Percentiles rank a stretch among this genome's conserved stretches.
Evolutionary conservation across 2,797 vertebrate species (phyloP).

Genomic region (Cryptoprocta ferox): DNA sequence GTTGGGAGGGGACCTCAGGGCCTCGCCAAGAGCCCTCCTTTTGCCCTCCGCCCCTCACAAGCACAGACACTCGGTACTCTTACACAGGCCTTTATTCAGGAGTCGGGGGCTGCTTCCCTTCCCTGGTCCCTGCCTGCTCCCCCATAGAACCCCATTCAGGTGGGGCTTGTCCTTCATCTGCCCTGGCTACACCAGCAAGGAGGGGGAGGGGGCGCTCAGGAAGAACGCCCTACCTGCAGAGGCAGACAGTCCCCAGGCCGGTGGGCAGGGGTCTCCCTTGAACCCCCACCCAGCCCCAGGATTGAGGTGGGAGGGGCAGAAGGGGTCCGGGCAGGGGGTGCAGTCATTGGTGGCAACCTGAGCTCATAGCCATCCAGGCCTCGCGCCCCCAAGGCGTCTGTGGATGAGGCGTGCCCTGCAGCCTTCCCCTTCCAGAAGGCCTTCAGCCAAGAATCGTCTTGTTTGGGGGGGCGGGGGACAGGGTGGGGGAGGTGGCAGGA

Average conservation of each 20-base stretch:
- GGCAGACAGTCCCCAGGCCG: neutral
- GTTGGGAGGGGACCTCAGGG: neutral
- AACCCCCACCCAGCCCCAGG: neutral
- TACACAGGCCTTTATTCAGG: conserved; percentile 65
- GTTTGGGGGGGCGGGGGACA: neutral
- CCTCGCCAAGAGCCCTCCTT: neutral
- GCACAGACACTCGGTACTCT: neutral
- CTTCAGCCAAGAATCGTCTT: neutral
- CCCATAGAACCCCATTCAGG: neutral
- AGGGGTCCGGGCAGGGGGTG: neutral
- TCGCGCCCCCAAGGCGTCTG: neutral
- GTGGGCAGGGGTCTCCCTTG: neutral
- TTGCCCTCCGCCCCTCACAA: accelerated
- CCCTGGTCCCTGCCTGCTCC: neutral
- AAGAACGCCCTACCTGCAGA: neutral
- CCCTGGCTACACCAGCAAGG: neutral
- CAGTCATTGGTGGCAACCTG: accelerated
- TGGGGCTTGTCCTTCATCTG: conserved; percentile 39
- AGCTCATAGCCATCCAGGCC: neutral
- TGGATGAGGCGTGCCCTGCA: neutral
- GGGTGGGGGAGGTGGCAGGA: conserved; percentile 49
- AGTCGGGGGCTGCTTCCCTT: neutral
- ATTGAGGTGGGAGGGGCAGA: neutral
- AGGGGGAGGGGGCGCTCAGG: neutral
- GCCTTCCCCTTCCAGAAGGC: neutral